Conservation (phyloP, 2,113 vertebrate genomes). For the Oxyura jamaicensis region DNA sequence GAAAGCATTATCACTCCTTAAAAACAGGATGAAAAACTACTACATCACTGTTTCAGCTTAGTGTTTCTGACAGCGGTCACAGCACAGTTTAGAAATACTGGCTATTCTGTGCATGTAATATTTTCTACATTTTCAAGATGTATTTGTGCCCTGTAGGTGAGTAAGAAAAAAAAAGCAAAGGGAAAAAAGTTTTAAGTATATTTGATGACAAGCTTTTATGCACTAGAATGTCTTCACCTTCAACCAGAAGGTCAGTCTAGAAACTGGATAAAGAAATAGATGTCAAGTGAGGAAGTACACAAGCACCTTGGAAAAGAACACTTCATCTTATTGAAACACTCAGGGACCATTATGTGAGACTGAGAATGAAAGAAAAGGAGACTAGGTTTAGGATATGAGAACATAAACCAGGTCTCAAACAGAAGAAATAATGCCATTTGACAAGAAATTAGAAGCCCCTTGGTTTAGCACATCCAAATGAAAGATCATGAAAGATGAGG, state of each 20-base stretch:
- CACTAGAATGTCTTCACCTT: conserved; percentile 35
- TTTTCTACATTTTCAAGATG: neutral
- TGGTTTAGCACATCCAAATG: conserved; percentile 63
- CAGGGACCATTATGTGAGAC: conserved; percentile 31
- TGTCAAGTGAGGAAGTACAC: conserved; percentile 51
- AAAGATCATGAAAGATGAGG: conserved; percentile 70
- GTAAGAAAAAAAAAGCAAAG: conserved; percentile 21
- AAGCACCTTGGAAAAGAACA: conserved; percentile 40
- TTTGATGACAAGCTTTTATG: conserved; percentile 12
- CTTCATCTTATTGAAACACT: conserved; percentile 57
- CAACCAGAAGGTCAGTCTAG: conserved; percentile 27
- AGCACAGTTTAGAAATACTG: neutral
- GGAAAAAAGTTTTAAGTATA: neutral
- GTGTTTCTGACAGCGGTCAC: neutral
- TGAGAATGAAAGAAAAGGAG: conserved; percentile 59
- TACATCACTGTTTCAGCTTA: neutral
- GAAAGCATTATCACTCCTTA: neutral
- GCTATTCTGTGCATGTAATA: neutral
- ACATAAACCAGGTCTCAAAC: conserved; percentile 51
- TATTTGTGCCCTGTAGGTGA: neutral
- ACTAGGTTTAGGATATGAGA: conserved; percentile 44
- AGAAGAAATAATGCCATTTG: conserved; percentile 45
- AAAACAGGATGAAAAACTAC: neutral
- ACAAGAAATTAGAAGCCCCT: conserved; percentile 62
- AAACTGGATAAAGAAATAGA: conserved; percentile 59